phyloP scores from a whole-genome alignment of 2,888 invertebrate species.

The Isotomurus palustris region DNA sequence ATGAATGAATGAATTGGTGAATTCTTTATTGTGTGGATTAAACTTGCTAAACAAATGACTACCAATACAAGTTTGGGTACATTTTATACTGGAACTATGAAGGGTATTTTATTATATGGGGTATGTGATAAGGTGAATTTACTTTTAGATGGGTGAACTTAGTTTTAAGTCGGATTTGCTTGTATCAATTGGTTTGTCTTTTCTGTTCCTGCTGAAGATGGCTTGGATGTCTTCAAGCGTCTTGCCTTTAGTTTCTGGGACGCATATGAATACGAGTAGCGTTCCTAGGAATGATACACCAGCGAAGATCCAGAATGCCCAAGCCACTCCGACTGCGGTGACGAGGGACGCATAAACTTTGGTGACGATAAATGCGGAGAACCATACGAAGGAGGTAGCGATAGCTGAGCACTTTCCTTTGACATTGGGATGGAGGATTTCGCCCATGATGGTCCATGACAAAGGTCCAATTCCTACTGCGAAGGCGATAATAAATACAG shows the following conservation, averaged over 20 bases:
- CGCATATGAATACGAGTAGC: constrained; percentile 16
- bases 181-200: neutral
- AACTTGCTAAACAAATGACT: too few species aligned
- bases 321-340: constrained; percentile 22
- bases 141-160: too few species aligned
- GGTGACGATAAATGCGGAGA: constrained; percentile 59
- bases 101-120: too few species aligned
- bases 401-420: constrained; percentile 64
- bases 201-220: neutral
- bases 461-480: constrained; percentile 68
- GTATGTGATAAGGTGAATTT: too few species aligned
- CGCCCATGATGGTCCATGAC: constrained; percentile 78
- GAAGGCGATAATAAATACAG: constrained; percentile 73
- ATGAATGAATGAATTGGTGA: too few species aligned
- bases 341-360: constrained; percentile 39
- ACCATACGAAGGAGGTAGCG: constrained; percentile 71
- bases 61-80: too few species aligned
- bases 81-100: too few species aligned
- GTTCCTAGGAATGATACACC: constrained; percentile 24
- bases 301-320: constrained; percentile 36
- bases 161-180: too few species aligned
- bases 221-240: constrained; percentile 7
- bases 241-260: constrained; percentile 33
- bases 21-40: too few species aligned
- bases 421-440: constrained; percentile 67